Percentiles rank a stretch among this genome's conserved stretches.
These are phyloP conservation scores for Eospalax fontanierii DNA, from an alignment of 2,797 vertebrate genomes.

Conservation along the genomic window DNA sequence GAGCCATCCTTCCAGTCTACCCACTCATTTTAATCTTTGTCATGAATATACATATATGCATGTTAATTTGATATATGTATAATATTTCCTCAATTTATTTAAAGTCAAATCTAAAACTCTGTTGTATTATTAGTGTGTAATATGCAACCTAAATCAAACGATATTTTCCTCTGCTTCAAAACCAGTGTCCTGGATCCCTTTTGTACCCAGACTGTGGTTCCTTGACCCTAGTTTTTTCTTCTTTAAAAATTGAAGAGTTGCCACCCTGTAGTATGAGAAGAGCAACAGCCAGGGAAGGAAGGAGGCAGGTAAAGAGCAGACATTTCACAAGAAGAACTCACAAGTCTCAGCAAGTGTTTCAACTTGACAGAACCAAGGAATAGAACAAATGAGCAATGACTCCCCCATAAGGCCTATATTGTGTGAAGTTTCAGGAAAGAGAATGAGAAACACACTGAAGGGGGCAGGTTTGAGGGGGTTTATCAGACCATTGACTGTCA, in stretches of 20 bases:
- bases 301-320: background rate
- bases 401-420: background rate
- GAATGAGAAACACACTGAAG: background rate
- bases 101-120: background rate
- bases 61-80: background rate
- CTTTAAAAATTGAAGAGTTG: background rate
- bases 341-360: background rate
- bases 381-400: background rate
- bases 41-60: background rate
- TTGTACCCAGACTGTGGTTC: background rate
- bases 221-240: background rate
- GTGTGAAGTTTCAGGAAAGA: background rate
- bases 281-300: background rate
- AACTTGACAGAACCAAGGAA: background rate
- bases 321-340: background rate
- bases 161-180: slow-evolving; percentile 20
- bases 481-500: background rate
- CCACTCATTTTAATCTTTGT: background rate
- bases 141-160: slow-evolving; percentile 4
- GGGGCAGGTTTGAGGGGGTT: background rate
- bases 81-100: background rate
- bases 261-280: background rate
- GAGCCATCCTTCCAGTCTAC: too few species aligned
- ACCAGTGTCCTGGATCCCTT: background rate
- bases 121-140: background rate